Percentiles rank a stretch among this genome's conserved stretches.
Conservation (phyloP, 1,140 invertebrate genomes). For the Ephestia elutella region DNA sequence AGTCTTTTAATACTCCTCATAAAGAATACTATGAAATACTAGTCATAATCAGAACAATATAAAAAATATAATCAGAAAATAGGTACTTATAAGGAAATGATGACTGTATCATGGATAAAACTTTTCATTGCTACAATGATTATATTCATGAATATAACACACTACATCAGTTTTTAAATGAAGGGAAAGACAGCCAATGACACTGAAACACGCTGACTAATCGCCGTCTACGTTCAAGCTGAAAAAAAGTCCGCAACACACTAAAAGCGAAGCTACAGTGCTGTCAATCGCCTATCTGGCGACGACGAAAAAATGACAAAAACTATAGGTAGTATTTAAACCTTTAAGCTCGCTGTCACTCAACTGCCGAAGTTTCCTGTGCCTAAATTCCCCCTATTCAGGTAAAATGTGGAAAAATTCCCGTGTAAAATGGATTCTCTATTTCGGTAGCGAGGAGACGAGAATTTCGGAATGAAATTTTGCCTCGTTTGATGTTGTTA, state of each 20-base stretch:
- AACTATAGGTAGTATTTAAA: conserved; percentile 28
- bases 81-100: too few relatives aligned
- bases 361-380: conserved; percentile 20
- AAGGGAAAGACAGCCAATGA: neutral
- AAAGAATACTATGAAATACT: too few relatives aligned
- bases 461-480: conserved; percentile 3
- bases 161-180: neutral
- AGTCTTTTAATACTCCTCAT: too few relatives aligned
- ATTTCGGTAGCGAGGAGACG: neutral
- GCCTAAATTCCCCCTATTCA: conserved; percentile 40
- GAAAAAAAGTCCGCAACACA: conserved; percentile 34
- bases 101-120: too few relatives aligned
- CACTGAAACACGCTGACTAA: conserved; percentile 39
- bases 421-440: neutral
- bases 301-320: conserved; percentile 26
- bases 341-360: conserved; percentile 37
- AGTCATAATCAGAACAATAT: too few relatives aligned
- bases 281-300: conserved; percentile 41
- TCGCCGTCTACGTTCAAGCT: conserved; percentile 36
- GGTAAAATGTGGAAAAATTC: conserved; percentile 24
- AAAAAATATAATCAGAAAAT: too few relatives aligned
- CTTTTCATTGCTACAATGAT: neutral
- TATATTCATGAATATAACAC: conserved; percentile 6
- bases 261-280: conserved; percentile 37
- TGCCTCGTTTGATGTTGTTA: too few relatives aligned